Evolutionary conservation across 2,888 invertebrate genomes (phyloP), one percentile per base, ranked within the genome.

Genomic region (Epinotia ramella): DNA sequence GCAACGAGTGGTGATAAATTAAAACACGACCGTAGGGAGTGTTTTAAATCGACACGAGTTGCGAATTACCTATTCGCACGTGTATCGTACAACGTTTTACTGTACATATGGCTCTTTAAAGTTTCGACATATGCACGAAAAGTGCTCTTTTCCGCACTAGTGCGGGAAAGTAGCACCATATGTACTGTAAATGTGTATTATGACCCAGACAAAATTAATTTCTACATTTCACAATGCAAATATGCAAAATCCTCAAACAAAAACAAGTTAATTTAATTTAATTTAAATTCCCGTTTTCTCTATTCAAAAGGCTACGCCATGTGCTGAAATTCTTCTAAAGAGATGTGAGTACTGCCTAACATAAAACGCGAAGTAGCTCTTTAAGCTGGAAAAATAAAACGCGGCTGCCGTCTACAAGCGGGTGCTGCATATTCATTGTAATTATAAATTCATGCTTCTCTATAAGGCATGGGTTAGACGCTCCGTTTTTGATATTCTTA

Each of bases 391-490:
- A 75, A 66, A 72, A 71, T 33, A 73, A 68, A 73, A 40, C 33
- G 16, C 13, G 20, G 64, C 28, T 62, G 33, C 66, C 62, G 56
- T 66, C 76, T 57, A 66, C 62, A 67, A 72, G 72, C 67, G 66
- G 53, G 49, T 28, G 72, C 62, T 76, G 76, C 76, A 76, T 76
- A 77, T 77, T 77, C 77, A 77, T 76, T 44, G 60, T 76, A 77
- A 77, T 77, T 77, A 77, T 73, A 73, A 76, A 77, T 77, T 77
- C 77, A 77, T 77, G 68, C 72, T 65, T 24, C 53, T 72, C 65
- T 69, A 73, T 73, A 77, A 68, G 69, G 68, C 64, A 44, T 67
- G 44, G n/a, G 49, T 69, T 59, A 68, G 65, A 60, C 69, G 59
- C 68, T 57, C 68, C 11, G 57, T 40, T 59, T 44, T 44, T 9